Base-by-base conservation (phyloP, 2,888 invertebrate species). In the Dione vanillae region DNA sequence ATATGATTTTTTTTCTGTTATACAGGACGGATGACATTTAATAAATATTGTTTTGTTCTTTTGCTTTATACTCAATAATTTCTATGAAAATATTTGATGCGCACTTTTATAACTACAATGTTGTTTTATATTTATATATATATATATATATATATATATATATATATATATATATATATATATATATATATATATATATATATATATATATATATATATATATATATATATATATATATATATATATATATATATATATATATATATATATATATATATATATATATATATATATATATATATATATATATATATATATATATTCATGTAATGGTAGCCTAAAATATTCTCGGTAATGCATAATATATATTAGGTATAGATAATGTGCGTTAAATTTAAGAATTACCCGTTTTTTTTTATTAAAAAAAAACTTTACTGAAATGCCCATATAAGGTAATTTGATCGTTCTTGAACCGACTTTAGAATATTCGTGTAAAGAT, bases 401-500 rank as follows among this genome's bases (percentile, higher is more conserved):
- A 64, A 37, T 64, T 47, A 69, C 54, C 62, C 62, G 47, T 69
- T 62, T 68, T 69, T 69, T 68, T 67, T 54, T 37, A 47, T 47
- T 61, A 51, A 27, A 6, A 51, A n/a, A 37, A 11, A 52, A 47
- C 45, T 37, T 10, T 37, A 45, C 16, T 64, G 47, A 64, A 62
- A 69, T 69, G 68, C 68, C 62, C 62, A 69, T 52, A 54, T 47
- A 35, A 47, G 45, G 54, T 54, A 64, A 19, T 62, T n/a, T 27
- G 40, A 11, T 52, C 52, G 43, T 37, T 68, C 62, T 62, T 19
- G 52, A 45, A 62, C 67, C 68, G 41, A 62, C 41, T 59, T 71
- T 67, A 73, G 43, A 74, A 69, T 43, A 74, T 59, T n/a, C 67
- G 65, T 40, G 59, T 49, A 54, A 74, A 61, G 52, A 71, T 67